Base-by-base conservation (phyloP, 2,888 invertebrate genomes). In the Liodrosophila aerea region DNA sequence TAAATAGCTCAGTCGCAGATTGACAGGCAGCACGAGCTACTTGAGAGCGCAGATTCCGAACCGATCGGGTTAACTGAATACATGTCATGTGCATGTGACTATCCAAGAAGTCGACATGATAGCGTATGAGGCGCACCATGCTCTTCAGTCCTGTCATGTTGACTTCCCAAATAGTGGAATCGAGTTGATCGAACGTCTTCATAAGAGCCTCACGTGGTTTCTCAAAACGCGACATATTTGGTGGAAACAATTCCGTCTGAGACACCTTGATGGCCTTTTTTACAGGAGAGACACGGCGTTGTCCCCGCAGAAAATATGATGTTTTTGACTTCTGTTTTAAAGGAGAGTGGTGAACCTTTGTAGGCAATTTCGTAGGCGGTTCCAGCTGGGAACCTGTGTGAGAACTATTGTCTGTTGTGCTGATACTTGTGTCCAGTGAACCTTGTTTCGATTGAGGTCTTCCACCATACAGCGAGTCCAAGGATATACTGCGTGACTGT, bases 21-120 rank as follows among this genome's bases (percentile, higher is more conserved):
- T 94, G 92, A 85, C 98, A 97, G 11, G 98, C 97, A 2, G 95
- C 93, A 43, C 98, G 92, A 0, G 98, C 95, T 0, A 98, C 98
- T 87, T 98, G 96, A 0, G 98, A 98, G 16, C 99, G 92, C 62
- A 99, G 91, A 89, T 97, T 98, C 72, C 95, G 94, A 41, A 97
- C 94, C 85, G 97, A 95, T 62, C 92, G 92, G 0, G 95, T 93
- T 16, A 97, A 89, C 61, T 93, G 92, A n/a, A 94, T 92, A 89
- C 93, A 94, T 16, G 93, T 91, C 16, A 94, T 92, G 41, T 94
- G 94, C 60, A 95, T 92, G 64, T 95, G 93, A 1, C 91, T 85
- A 49, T 93, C 92, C 34, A 94, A 76, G 11, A 92, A 88, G 15
- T 93, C 94, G 0, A 93, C 91, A 73, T 94, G 92, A 76, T 95